Evolutionary conservation across 1,140 invertebrate genomes (phyloP), one percentile per base, ranked within the genome.

Genomic region (Hyphantria cunea): DNA sequence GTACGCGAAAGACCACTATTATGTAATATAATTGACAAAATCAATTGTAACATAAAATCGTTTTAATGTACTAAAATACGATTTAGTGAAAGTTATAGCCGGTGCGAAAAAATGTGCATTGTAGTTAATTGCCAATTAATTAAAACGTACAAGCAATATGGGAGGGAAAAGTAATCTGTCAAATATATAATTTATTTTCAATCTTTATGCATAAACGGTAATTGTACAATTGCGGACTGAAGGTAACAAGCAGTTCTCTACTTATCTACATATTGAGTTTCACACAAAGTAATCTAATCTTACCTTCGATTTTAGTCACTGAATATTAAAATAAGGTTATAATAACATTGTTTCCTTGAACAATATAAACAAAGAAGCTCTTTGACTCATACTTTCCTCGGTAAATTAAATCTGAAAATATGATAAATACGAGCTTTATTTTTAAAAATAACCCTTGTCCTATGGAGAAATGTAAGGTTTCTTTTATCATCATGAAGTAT

Each of bases 21-120:
- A 89, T 79, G 79, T 78, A 89, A 89, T 78, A 61, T 86, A 85
- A 88, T 86, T 82, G 81, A 68, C 72, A 82, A 86, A 84, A 86
- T 86, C 82, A 84, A 86, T 80, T 64, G 75, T 76, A 79, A 59
- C 71, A 65, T 68, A 58, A 55, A 65, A 12, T 32, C 55, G 63
- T 61, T 56, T 47, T 58, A 56, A 76, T 74, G 68, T 72, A 72
- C 68, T 66, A 77, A n/a, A 10, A 10, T 6, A 2, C 74, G 74
- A 76, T 70, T 70, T 69, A 73, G 85, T 78, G 85, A 88, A 88
- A 88, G 85, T 85, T 62, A 48, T 77, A 82, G 86, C 85, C 86
- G 85, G 84, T 51, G 41, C 48, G 12, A 48, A 51, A 42, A 50
- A 60, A 60, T 60, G 56, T 51, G 56, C 56, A 47, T 52, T 52